A percentile compares a stretch with the other conserved stretches of the same genome.
Conservation (phyloP, 2,113 vertebrate species). For the Barnardius zonarius region DNA sequence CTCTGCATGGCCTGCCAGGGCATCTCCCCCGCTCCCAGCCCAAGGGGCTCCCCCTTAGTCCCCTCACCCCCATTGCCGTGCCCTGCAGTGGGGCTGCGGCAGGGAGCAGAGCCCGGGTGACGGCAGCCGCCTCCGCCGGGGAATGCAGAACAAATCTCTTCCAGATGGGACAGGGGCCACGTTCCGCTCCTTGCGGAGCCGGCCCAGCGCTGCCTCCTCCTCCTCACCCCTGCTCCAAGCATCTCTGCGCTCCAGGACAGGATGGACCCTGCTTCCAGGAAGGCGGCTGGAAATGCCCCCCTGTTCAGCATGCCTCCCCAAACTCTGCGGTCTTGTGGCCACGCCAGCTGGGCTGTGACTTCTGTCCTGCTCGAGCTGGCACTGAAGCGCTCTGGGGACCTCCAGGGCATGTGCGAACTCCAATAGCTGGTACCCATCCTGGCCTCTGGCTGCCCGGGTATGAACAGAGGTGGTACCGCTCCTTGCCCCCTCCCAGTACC, state of each 20-base stretch:
- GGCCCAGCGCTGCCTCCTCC: neutral
- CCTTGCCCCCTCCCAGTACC: neutral
- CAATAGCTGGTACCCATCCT: neutral
- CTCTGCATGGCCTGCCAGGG: neutral
- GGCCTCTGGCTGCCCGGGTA: neutral
- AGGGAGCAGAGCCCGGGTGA: neutral
- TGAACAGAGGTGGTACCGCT: neutral
- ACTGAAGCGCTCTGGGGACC: neutral
- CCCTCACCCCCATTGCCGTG: neutral
- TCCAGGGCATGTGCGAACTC: neutral
- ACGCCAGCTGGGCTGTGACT: neutral
- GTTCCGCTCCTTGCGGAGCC: neutral
- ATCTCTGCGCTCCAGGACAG: neutral
- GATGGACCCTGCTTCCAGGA: neutral
- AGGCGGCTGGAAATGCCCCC: neutral
- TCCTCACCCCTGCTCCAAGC: neutral
- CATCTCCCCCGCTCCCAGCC: neutral
- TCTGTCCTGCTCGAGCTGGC: neutral
- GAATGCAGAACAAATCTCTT: slow-evolving; percentile 78
- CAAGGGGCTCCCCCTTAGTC: neutral
- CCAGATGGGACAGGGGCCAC: slow-evolving; percentile 63
- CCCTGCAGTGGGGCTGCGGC: neutral
- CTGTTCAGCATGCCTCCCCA: neutral
- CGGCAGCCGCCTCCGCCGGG: neutral
- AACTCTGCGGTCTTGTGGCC: neutral